These are phyloP conservation scores for Neomorphus geoffroyi DNA, from an alignment of 2,797 vertebrate species.

Conservation along the genomic window DNA sequence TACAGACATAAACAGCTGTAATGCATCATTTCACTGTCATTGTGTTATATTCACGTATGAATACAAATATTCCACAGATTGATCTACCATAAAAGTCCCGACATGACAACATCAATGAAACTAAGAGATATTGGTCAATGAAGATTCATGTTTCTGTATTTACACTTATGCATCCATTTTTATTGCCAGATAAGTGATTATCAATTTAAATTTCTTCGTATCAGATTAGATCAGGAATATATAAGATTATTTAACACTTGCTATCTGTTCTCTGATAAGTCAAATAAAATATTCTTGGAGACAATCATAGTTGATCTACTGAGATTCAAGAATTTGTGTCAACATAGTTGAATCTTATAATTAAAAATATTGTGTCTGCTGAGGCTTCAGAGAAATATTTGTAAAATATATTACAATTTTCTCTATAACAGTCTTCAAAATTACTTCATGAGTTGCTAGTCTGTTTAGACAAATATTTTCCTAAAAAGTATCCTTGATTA, in stretches of 20 bases:
- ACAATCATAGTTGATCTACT: accelerated
- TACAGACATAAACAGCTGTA: neutral
- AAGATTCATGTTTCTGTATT: neutral
- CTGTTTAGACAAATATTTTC: neutral
- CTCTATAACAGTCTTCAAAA: neutral
- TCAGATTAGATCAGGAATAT: neutral
- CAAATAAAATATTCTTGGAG: neutral
- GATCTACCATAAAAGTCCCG: neutral
- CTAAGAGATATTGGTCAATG: neutral
- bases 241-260: neutral
- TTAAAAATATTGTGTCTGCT: neutral
- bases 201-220: neutral
- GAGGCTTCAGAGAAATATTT: neutral
- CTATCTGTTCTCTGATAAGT: neutral
- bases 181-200: neutral
- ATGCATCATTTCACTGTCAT: neutral
- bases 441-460: neutral
- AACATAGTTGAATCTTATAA: neutral
- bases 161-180: too few species aligned
- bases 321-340: neutral
- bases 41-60: neutral
- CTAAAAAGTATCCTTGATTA: neutral
- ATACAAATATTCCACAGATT: neutral
- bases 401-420: neutral
- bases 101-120: neutral